phyloP scores from a whole-genome alignment of 2,113 vertebrate genomes.

The Centrocercus urophasianus region DNA sequence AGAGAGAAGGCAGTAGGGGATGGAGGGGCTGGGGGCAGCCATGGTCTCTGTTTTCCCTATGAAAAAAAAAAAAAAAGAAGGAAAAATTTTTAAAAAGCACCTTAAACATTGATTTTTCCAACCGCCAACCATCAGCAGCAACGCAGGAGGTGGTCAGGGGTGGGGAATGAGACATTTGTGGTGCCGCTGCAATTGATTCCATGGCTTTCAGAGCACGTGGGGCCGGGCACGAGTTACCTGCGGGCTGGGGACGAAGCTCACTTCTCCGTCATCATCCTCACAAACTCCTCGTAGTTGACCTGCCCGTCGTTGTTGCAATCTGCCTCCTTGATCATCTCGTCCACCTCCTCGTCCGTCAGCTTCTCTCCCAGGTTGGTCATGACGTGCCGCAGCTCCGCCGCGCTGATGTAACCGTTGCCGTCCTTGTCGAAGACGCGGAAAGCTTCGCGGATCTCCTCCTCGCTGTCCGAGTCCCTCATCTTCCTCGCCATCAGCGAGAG shows the following conservation, averaged over 20 bases:
- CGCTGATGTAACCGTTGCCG: slow-evolving; percentile 50
- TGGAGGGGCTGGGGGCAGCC: not conserved
- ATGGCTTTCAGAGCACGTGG: rapidly evolving
- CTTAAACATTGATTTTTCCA: rapidly evolving
- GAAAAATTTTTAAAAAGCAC: not conserved
- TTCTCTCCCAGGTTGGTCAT: slow-evolving; percentile 69
- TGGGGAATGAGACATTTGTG: not conserved
- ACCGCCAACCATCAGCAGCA: rapidly evolving
- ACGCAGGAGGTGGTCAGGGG: not conserved
- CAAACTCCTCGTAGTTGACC: slow-evolving; percentile 69
- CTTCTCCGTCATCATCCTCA: slow-evolving; percentile 69
- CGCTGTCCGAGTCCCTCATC: slow-evolving; percentile 67
- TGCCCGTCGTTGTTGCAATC: slow-evolving; percentile 45
- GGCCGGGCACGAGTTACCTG: not conserved
- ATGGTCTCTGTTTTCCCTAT: not conserved
- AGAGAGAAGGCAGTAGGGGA: not conserved
- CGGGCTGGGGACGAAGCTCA: not conserved
- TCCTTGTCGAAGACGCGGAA: slow-evolving; percentile 79
- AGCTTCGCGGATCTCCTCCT: slow-evolving; percentile 79
- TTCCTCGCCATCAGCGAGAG: slow-evolving; percentile 77
- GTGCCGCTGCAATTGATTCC: rapidly evolving
- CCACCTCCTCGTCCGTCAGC: slow-evolving; percentile 64
- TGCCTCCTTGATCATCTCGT: slow-evolving; percentile 65
- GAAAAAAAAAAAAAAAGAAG: not conserved
- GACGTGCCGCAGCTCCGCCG: slow-evolving; percentile 57